Evolutionary conservation across 1,140 invertebrate species (phyloP).

Genomic region (Drosophila sturtevanti): DNA sequence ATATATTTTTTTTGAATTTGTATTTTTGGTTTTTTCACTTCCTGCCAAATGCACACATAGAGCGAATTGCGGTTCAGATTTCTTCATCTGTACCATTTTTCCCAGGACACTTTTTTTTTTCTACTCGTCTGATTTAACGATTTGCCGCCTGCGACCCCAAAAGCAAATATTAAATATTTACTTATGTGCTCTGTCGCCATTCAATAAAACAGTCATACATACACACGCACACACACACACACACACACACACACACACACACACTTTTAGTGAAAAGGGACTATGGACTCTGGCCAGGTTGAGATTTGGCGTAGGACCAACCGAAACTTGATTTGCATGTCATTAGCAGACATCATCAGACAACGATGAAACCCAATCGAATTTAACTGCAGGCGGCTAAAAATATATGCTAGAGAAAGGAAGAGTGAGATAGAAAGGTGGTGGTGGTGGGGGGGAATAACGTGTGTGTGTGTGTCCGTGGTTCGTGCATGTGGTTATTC

Average conservation of each 20-base stretch:
- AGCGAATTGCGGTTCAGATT: neutral
- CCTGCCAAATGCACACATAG: constrained; percentile 1
- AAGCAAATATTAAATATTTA: constrained; percentile 70
- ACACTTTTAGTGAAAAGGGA: neutral
- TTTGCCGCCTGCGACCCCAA: constrained; percentile 46
- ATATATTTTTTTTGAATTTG: constrained; percentile 13
- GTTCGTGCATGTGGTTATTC: no score
- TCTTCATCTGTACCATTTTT: constrained; percentile 2
- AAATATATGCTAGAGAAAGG: constrained; percentile 47
- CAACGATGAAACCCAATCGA: constrained; percentile 30
- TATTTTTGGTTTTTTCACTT: constrained; percentile 3
- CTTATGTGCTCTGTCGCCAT: constrained; percentile 43
- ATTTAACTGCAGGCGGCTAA: constrained; percentile 52
- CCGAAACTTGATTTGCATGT: constrained; percentile 73
- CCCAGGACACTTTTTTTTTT: neutral
- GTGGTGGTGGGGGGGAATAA: neutral
- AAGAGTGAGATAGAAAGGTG: neutral
- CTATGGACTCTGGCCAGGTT: neutral
- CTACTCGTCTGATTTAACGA: constrained; percentile 54
- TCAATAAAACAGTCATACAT: constrained; percentile 75
- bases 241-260: no score
- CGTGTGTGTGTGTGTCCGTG: neutral
- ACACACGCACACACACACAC: constrained; percentile 32
- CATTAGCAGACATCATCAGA: constrained; percentile 51
- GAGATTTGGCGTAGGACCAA: constrained; percentile 52